A percentile compares a stretch with the other conserved stretches of the same genome.
These are phyloP conservation scores for Pollachius pollachius DNA, from an alignment of 2,113 vertebrate species.

Conservation along the genomic window DNA sequence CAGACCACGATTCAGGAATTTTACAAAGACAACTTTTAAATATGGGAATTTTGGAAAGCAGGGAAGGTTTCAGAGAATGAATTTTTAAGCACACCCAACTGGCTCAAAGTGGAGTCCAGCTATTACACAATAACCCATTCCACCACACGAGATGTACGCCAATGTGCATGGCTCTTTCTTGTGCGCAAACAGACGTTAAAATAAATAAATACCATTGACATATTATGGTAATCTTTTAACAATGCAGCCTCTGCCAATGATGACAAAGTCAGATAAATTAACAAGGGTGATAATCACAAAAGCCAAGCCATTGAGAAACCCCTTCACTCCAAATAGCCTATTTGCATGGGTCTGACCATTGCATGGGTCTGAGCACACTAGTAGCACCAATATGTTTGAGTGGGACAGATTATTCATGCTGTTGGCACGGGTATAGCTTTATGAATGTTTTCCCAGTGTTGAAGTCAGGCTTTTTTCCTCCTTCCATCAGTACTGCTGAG, in stretches of 20 bases:
- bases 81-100: constrained; percentile 56
- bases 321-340: constrained; percentile 7
- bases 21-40: constrained; percentile 49
- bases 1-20: constrained; percentile 38
- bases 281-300: constrained; percentile 11
- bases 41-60: constrained; percentile 21
- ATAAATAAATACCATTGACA: constrained; percentile 17
- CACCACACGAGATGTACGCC: constrained; percentile 17
- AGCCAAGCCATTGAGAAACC: neutral
- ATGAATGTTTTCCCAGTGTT: constrained; percentile 64
- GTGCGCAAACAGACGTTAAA: constrained; percentile 28
- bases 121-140: constrained; percentile 55
- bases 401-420: constrained; percentile 66
- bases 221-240: neutral
- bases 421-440: constrained; percentile 63
- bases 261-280: neutral
- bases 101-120: constrained; percentile 49
- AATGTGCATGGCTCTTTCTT: constrained; percentile 25
- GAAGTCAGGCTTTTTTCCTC: constrained; percentile 63
- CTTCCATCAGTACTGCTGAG: constrained; percentile 41
- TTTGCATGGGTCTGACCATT: constrained; percentile 16
- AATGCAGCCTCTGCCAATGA: neutral
- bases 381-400: constrained; percentile 45
- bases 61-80: constrained; percentile 37
- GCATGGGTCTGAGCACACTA: constrained; percentile 23